These are phyloP conservation scores for Callaeas wilsoni DNA, from an alignment of 2,113 vertebrate species.

Conservation along the genomic window DNA sequence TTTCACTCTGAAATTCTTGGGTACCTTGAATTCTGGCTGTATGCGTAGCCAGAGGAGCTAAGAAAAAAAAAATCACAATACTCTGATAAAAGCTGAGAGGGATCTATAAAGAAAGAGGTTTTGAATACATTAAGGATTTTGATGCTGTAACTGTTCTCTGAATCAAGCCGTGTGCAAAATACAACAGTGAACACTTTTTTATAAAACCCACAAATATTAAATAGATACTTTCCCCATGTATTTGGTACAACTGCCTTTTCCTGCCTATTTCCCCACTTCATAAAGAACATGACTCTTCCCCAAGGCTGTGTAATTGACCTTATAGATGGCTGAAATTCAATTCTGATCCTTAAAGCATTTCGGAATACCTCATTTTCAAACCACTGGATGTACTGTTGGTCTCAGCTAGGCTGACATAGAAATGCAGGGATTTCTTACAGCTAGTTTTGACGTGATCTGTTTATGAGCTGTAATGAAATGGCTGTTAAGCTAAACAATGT, in stretches of 20 bases:
- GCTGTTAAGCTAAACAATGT: neutral
- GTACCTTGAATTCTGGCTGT: neutral
- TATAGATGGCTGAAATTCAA: neutral
- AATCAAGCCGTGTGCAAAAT: neutral
- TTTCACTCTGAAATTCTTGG: neutral
- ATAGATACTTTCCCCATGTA: neutral
- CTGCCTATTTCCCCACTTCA: neutral
- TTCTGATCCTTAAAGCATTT: neutral
- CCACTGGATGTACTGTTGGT: neutral
- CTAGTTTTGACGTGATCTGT: neutral
- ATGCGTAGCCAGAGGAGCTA: neutral
- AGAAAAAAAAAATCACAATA: neutral
- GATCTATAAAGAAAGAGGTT: neutral
- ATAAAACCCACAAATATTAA: neutral
- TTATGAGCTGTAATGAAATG: slow-evolving; percentile 25
- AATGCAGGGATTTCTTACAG: neutral
- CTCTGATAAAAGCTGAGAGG: neutral
- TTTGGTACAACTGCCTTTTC: neutral
- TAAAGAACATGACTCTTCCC: neutral
- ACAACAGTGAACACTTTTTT: neutral
- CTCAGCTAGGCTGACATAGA: neutral
- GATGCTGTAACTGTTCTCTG: neutral
- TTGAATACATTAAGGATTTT: neutral
- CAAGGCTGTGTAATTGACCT: neutral
- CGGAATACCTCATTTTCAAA: slow-evolving; percentile 9